Evolutionary conservation across 2,888 invertebrate species (phyloP), one percentile per base, ranked within the genome.

Genomic region (Euspilapteryx auroguttella): DNA sequence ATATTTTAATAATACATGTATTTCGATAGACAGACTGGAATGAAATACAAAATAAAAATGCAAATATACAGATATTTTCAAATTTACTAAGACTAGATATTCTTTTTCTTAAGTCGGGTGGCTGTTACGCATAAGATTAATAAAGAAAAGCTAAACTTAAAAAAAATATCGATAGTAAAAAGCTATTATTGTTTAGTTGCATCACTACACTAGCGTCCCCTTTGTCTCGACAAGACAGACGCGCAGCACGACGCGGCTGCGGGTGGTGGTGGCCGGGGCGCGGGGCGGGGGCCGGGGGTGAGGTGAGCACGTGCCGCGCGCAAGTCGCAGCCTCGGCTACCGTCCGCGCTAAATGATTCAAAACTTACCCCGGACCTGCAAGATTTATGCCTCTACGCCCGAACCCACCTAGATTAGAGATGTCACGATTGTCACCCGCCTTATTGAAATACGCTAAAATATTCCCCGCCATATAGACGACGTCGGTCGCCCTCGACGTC

Each of bases 221-320:
- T 73, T 75, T 75, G 75, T 76, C 75, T 75, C 71, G 69, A 61
- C 66, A 75, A 75, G 75, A 75, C 71, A 73, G 71, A 64, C 71
- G 68, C 63, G 56, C 49, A 47, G 34, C n/a, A n/a, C n/a, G n/a
- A n/a, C 35, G 35, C 36, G 36, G 42, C 42, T 47, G 45, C 40
- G 41, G 46, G 45, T 45, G 45, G 44, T 45, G 41, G 44, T 41
- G 44, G 40, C 56, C 25, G 22, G 38, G 8, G 27, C 14, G 29
- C 24, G 14, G 34, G 37, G 42, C 33, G 40, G 24, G 31, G 23
- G 32, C 48, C 52, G 49, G 44, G 43, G 49, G 33, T 42, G 44
- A 47, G 45, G 49, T 37, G 41, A 51, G 62, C 65, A 64, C 68
- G 71, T 66, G 71, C 68, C 71, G 71, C 68, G 69, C 71, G 71